These are phyloP conservation scores for Dendrolimus punctatus DNA, from an alignment of 1,140 invertebrate species.

Conservation along the genomic window DNA sequence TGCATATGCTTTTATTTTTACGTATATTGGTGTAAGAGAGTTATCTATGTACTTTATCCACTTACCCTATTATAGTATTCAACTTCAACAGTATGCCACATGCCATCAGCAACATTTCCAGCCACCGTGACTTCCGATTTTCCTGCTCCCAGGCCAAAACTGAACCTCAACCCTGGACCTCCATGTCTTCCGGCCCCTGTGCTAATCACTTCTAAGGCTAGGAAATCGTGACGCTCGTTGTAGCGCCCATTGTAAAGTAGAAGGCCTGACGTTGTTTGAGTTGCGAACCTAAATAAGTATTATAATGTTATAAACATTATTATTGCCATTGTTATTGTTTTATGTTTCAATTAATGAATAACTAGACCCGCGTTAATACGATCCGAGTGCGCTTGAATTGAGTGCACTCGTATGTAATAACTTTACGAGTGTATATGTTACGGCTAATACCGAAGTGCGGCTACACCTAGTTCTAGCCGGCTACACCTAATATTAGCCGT, in stretches of 20 bases:
- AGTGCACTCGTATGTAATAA: too few species aligned
- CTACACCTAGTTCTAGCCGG: too few species aligned
- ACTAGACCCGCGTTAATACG: too few species aligned
- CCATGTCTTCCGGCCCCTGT: slow-evolving; percentile 75
- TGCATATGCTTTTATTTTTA: neutral
- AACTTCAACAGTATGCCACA: slow-evolving; percentile 94
- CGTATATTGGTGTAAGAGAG: too few species aligned
- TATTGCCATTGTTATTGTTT: neutral
- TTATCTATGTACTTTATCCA: slow-evolving; percentile 3
- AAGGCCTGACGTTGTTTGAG: slow-evolving; percentile 86
- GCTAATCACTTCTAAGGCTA: slow-evolving; percentile 89
- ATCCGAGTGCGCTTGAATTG: too few species aligned
- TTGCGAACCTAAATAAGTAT: slow-evolving; percentile 82
- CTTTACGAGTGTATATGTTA: too few species aligned
- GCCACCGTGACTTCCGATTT: slow-evolving; percentile 81
- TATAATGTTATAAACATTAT: neutral
- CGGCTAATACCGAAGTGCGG: too few species aligned
- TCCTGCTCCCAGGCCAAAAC: slow-evolving; percentile 89
- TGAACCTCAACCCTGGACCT: slow-evolving; percentile 85
- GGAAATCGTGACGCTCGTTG: slow-evolving; percentile 95
- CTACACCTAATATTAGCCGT: too few species aligned
- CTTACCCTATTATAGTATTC: slow-evolving; percentile 89
- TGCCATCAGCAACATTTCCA: slow-evolving; percentile 87
- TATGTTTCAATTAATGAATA: too few species aligned
- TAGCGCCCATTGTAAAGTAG: slow-evolving; percentile 96